Conservation (phyloP, 2,113 vertebrate genomes). For the Sphaerodactylus townsendi region DNA sequence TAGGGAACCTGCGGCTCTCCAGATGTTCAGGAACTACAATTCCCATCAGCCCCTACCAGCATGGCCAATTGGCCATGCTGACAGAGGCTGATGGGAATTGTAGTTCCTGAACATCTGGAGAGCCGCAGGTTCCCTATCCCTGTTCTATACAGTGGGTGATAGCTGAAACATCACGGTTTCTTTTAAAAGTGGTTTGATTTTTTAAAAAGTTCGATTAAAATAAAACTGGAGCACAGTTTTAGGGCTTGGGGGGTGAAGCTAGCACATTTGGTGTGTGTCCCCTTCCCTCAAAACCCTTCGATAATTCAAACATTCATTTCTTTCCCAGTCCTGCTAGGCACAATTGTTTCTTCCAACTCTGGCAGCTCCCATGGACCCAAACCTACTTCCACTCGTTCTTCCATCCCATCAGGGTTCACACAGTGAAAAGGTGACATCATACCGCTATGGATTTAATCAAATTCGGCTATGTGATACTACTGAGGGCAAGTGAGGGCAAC, state of each 20-base stretch:
- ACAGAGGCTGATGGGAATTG: too few species aligned
- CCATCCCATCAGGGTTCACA: not conserved
- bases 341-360: not conserved
- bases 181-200: not conserved
- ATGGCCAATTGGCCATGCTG: too few species aligned
- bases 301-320: not conserved
- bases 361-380: not conserved
- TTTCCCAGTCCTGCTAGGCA: not conserved
- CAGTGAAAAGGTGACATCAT: not conserved
- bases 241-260: not conserved
- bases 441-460: not conserved
- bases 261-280: not conserved
- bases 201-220: not conserved
- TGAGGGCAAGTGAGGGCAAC: too few species aligned
- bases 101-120: too few species aligned
- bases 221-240: not conserved
- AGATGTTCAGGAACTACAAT: too few species aligned
- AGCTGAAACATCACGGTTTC: not conserved
- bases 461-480: not conserved
- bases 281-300: not conserved
- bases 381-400: not conserved
- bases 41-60: too few species aligned
- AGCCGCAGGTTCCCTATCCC: too few species aligned
- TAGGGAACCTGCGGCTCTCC: too few species aligned
- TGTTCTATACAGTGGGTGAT: not conserved